A percentile compares a stretch with the other conserved stretches of the same genome.
Conservation (phyloP, 1,140 invertebrate species). For the Aradophagus sp. region DNA sequence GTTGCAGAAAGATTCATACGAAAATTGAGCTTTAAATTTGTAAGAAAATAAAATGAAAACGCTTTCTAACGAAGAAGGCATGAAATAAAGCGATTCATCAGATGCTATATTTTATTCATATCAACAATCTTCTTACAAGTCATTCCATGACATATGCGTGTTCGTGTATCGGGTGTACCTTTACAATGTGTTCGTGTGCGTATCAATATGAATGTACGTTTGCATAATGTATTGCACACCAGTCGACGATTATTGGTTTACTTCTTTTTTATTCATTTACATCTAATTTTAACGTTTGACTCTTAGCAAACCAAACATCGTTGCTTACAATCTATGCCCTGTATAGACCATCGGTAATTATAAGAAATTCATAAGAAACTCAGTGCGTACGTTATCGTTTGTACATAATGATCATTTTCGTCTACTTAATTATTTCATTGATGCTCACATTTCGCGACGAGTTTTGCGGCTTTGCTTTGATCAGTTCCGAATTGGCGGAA, state of each 20-base stretch:
- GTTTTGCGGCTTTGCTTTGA: no score
- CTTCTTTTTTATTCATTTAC: constrained; percentile 1
- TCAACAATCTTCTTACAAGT: constrained; percentile 65
- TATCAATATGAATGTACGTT: constrained; percentile 32
- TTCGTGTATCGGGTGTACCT: constrained; percentile 45
- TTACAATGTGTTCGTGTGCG: constrained; percentile 41
- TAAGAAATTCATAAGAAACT: constrained; percentile 68
- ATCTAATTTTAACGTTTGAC: constrained; percentile 53
- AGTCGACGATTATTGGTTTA: constrained; percentile 54
- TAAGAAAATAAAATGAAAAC: background rate
- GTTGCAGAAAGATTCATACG: no score
- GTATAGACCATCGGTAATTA: constrained; percentile 73
- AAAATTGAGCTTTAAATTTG: no score
- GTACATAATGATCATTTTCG: constrained; percentile 29
- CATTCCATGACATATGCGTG: constrained; percentile 23
- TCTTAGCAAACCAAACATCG: constrained; percentile 65
- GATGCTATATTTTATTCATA: constrained; percentile 70
- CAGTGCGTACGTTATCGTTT: constrained; percentile 48
- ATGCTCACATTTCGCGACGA: no score
- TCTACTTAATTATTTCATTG: constrained; percentile 31
- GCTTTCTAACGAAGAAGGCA: no score
- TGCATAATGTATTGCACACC: constrained; percentile 57
- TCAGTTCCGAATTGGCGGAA: constrained; percentile 56
- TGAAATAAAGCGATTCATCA: constrained; percentile 38
- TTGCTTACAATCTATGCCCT: constrained; percentile 72